These are phyloP conservation scores for Bubo blakistoni DNA, from an alignment of 2,113 vertebrate species.

Conservation along the genomic window DNA sequence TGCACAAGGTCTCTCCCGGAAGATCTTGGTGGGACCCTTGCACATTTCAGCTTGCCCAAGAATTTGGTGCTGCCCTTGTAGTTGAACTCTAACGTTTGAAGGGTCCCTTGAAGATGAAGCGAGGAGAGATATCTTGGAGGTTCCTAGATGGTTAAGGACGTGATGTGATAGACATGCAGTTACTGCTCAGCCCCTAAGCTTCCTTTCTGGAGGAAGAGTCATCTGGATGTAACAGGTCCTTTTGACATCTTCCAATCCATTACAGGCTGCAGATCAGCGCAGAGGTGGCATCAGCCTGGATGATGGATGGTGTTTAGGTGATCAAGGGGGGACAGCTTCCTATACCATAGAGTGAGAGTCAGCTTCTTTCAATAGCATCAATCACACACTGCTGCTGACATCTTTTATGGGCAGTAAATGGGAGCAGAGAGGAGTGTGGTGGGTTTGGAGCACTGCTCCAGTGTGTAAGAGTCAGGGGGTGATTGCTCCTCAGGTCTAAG, in stretches of 20 bases:
- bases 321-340: background rate
- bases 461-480: fast-evolving
- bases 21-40: fast-evolving
- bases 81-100: background rate
- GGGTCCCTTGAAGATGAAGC: background rate
- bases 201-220: background rate
- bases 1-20: background rate
- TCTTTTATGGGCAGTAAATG: background rate
- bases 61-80: background rate
- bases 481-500: background rate
- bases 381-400: background rate
- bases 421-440: background rate
- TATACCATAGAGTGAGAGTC: background rate
- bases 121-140: background rate
- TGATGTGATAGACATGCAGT: background rate
- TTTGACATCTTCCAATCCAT: background rate
- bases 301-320: background rate
- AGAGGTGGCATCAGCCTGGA: background rate
- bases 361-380: background rate
- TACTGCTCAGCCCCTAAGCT: background rate
- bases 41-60: background rate
- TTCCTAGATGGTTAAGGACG: background rate
- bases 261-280: background rate
- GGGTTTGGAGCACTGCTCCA: background rate
- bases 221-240: background rate